phyloP scores from a whole-genome alignment of 2,888 invertebrate species.

The Caenorhabditis parvicauda region DNA sequence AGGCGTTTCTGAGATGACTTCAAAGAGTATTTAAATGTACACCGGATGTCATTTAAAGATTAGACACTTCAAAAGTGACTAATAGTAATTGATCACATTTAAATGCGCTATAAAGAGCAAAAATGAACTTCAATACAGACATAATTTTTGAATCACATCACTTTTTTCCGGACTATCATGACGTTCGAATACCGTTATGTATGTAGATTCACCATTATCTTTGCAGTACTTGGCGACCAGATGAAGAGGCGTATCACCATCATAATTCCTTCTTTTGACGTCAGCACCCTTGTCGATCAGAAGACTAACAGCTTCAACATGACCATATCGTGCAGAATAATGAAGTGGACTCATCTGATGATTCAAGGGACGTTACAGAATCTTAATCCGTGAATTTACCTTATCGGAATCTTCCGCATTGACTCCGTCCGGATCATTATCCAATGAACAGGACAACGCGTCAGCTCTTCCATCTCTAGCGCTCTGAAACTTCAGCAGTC shows the following conservation, averaged over 20 bases:
- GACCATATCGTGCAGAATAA: constrained; percentile 35
- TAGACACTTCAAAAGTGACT: no score
- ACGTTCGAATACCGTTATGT: no score
- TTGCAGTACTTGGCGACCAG: constrained; percentile 32
- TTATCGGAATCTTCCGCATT: constrained; percentile 12
- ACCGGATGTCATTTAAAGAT: no score
- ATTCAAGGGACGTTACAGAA: no score
- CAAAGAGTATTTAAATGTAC: no score
- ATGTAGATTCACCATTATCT: no score
- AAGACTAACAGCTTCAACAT: constrained; percentile 19
- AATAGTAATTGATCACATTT: no score
- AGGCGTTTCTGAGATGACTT: no score
- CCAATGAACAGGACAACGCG: not conserved
- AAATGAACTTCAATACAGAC: no score
- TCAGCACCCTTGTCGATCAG: constrained; percentile 22
- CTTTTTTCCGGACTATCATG: not conserved
- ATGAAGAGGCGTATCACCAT: constrained; percentile 31
- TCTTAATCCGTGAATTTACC: not conserved
- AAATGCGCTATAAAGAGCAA: no score
- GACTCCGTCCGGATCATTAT: constrained; percentile 3
- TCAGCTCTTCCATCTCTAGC: constrained; percentile 11
- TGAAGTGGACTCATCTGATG: constrained; percentile 37
- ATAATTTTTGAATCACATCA: no score
- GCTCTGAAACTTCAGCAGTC: no score
- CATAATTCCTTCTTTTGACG: constrained; percentile 14